These are phyloP conservation scores for Aphelenchoides fujianensis DNA, from an alignment of 1,140 invertebrate genomes.

Conservation along the genomic window DNA sequence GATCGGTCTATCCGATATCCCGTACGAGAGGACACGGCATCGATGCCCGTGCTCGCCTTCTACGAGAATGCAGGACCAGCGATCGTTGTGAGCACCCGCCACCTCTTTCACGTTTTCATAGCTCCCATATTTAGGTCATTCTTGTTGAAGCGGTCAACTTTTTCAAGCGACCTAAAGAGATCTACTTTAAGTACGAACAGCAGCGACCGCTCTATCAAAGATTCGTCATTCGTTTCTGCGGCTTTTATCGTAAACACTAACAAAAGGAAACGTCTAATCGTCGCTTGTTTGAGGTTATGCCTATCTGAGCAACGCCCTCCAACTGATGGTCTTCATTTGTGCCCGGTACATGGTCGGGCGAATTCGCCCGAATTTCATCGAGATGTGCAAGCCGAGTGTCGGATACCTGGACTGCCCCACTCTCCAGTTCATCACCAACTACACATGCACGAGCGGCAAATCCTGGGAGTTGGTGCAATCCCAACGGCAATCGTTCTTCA, in stretches of 20 bases:
- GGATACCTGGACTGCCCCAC: neutral
- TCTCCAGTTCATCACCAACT: neutral
- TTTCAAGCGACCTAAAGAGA: neutral
- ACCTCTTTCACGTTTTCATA: too few species aligned
- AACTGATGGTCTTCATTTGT: neutral
- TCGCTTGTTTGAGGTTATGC: neutral
- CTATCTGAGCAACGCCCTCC: neutral
- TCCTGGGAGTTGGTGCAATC: neutral
- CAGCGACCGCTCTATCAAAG: neutral
- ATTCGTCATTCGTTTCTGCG: neutral
- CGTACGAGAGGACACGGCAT: neutral
- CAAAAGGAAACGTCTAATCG: neutral
- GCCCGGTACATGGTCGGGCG: neutral
- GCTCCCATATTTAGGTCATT: neutral
- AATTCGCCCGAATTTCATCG: neutral
- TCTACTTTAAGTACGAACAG: neutral
- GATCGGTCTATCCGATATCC: neutral
- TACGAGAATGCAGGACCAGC: neutral
- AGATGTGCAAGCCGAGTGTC: neutral
- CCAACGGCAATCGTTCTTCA: neutral
- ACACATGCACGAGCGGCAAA: neutral
- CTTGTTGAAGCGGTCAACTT: neutral
- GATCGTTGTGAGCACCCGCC: slow-evolving; percentile 7
- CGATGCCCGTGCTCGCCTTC: neutral
- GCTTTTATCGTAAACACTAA: slow-evolving; percentile 1